These are phyloP conservation scores for Helicoverpa assulta DNA, from an alignment of 2,888 invertebrate species.

Conservation along the genomic window DNA sequence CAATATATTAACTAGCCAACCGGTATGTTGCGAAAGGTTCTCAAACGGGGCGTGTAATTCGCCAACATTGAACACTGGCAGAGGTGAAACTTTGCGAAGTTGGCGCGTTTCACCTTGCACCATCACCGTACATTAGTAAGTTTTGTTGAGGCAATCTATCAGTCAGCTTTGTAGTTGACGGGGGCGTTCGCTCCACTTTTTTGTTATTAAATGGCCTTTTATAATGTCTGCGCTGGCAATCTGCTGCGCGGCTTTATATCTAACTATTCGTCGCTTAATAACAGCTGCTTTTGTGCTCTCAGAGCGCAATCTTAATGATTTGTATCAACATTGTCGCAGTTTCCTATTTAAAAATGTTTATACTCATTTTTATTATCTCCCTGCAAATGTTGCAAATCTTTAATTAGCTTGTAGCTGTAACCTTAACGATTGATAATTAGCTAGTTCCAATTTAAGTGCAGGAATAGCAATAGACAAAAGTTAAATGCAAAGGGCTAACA, in stretches of 20 bases:
- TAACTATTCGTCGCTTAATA: slow-evolving; percentile 25
- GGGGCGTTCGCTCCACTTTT: slow-evolving; percentile 39
- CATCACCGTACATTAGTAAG: slow-evolving; percentile 60
- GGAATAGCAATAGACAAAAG: slow-evolving; percentile 22
- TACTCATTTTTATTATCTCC: slow-evolving; percentile 12
- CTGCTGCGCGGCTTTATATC: slow-evolving; percentile 16
- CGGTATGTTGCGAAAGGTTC: slow-evolving; percentile 40
- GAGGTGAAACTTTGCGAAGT: slow-evolving; percentile 55
- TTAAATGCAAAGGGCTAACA: slow-evolving; percentile 57
- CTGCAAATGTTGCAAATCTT: slow-evolving; percentile 1
- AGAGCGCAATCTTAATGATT: slow-evolving; percentile 31
- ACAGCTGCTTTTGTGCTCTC: slow-evolving; percentile 26
- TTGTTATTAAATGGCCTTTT: slow-evolving; percentile 48
- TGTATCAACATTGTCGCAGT: slow-evolving; percentile 22
- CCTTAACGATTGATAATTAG: background rate
- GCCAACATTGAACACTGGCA: slow-evolving; percentile 54
- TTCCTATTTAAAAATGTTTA: slow-evolving; percentile 14
- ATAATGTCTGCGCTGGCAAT: slow-evolving; percentile 26
- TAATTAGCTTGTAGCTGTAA: background rate
- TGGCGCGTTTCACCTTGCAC: slow-evolving; percentile 48
- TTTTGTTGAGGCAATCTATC: slow-evolving; percentile 60
- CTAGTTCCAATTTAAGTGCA: slow-evolving; percentile 30
- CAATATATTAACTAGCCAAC: slow-evolving; percentile 30
- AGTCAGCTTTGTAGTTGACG: slow-evolving; percentile 55
- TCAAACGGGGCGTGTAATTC: slow-evolving; percentile 54